Evolutionary conservation across 2,888 invertebrate species (phyloP), one percentile per base, ranked within the genome.

Genomic region (Ypsolopha sequella): DNA sequence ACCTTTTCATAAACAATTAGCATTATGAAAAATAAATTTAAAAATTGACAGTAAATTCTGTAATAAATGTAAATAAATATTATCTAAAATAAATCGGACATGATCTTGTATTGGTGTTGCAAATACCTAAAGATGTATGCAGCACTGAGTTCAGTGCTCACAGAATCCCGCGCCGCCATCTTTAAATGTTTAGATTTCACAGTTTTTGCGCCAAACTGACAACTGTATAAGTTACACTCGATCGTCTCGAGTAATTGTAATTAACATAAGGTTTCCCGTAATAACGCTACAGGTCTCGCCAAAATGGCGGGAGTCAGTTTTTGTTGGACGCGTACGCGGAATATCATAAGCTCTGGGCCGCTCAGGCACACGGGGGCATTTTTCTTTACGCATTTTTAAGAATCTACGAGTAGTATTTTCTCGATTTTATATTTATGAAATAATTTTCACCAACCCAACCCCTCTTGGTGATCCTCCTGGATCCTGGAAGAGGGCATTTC

Each of bases 241-340:
- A 7, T 24, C 24, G 24, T 39, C 48, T 48, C 48, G 52, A 51
- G 58, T 67, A 67, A 64, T 64, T 65, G 65, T 65, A 80, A 82
- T 84, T 80, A 84, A 79, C 82, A 84, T 84, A 80, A 80, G 77
- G 69, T 73, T 77, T 79, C 78, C 80, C 79, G 82, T 79, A 82
- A 81, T 77, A 79, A 69, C 76, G 73, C 65, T 69, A 73, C 76
- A 73, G 75, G 71, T 69, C 69, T 63, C 63, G 54, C 80, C 66
- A 64, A 80, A 79, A 79, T 73, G 80, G 84, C 58, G 53, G 70
- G 63, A 67, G 56, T 77, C 57, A 66, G 65, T 82, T 85, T 85
- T 85, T 84, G 77, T 55, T 49, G 49, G 10, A 53, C 63, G 67
- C 75, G 79, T 81, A 81, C 81, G 76, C 75, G 78, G 81, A 80